These are phyloP conservation scores for Misgurnus anguillicaudatus DNA, from an alignment of 2,113 vertebrate genomes.

Conservation along the genomic window DNA sequence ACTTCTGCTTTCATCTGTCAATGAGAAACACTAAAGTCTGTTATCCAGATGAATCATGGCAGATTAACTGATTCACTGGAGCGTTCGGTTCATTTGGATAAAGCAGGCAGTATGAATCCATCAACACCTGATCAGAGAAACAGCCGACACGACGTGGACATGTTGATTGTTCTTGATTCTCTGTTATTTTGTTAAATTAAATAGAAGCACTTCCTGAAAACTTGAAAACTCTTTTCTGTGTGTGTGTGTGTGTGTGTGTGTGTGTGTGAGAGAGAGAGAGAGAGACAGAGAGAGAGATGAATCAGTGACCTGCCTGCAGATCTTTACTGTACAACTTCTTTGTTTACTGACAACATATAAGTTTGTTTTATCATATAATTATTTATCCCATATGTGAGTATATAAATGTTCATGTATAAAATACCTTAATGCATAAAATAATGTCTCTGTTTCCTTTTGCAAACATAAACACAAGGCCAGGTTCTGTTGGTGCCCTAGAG, in stretches of 20 bases:
- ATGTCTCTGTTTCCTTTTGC: not conserved
- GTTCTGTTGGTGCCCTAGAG: not conserved
- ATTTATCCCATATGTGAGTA: conserved; percentile 20
- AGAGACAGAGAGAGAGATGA: not conserved
- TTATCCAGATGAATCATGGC: conserved; percentile 4
- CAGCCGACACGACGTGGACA: conserved; percentile 14
- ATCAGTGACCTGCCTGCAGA: conserved; percentile 34
- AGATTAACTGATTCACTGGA: not conserved
- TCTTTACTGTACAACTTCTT: conserved; percentile 84
- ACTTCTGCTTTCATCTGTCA: conserved; percentile 43
- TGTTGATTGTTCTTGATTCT: conserved; percentile 43
- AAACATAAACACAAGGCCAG: conserved; percentile 12
- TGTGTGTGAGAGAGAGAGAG: too few species aligned
- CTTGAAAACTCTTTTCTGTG: conserved; percentile 72
- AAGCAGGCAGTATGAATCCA: not conserved
- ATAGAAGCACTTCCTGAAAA: conserved; percentile 79
- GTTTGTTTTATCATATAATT: conserved; percentile 46
- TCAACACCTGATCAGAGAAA: conserved; percentile 12
- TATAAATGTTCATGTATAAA: conserved; percentile 32
- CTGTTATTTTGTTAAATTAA: conserved; percentile 41
- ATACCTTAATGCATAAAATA: not conserved
- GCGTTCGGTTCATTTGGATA: conserved; percentile 15
- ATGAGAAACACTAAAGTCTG: conserved; percentile 9
- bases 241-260: not conserved
- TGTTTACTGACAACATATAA: conserved; percentile 69